phyloP scores from a whole-genome alignment of 64 coral and sea anemone genomes.

The Dendrophyllia cribrosa region DNA sequence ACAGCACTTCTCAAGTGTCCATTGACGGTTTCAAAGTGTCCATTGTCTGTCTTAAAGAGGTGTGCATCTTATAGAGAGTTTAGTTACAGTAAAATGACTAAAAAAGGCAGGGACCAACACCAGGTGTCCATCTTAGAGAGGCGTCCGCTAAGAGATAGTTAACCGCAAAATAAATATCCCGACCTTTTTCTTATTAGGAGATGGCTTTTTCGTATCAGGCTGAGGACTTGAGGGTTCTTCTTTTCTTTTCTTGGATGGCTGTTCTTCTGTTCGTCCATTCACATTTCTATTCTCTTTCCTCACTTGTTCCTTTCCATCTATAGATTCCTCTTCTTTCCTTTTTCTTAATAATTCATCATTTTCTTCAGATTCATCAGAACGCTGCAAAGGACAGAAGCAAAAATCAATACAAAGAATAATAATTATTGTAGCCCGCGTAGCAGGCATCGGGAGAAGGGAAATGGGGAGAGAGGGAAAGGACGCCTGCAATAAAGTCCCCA shows the following conservation, averaged over 20 bases:
- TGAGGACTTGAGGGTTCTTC: background rate
- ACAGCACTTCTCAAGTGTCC: too few relatives aligned
- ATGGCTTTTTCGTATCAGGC: background rate
- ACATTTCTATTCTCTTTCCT: background rate
- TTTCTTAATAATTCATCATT: background rate
- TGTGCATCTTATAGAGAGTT: too few relatives aligned
- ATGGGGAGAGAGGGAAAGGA: too few relatives aligned
- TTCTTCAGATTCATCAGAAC: conserved; percentile 21
- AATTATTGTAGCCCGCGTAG: background rate
- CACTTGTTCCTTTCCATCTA: background rate
- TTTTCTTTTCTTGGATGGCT: conserved; percentile 42
- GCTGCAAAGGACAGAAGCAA: background rate
- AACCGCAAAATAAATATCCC: background rate
- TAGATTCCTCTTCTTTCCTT: background rate
- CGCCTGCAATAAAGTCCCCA: too few relatives aligned
- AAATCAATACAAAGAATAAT: background rate
- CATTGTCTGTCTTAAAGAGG: too few relatives aligned
- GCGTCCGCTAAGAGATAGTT: background rate
- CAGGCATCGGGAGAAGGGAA: too few relatives aligned
- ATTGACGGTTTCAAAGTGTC: too few relatives aligned
- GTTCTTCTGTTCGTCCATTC: background rate
- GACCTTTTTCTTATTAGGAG: background rate
- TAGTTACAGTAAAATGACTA: too few relatives aligned
- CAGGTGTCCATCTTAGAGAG: too few relatives aligned
- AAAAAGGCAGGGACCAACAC: too few relatives aligned